Evolutionary conservation across 2,113 vertebrate genomes (phyloP).

Genomic region (Dendropsophus ebraccatus): DNA sequence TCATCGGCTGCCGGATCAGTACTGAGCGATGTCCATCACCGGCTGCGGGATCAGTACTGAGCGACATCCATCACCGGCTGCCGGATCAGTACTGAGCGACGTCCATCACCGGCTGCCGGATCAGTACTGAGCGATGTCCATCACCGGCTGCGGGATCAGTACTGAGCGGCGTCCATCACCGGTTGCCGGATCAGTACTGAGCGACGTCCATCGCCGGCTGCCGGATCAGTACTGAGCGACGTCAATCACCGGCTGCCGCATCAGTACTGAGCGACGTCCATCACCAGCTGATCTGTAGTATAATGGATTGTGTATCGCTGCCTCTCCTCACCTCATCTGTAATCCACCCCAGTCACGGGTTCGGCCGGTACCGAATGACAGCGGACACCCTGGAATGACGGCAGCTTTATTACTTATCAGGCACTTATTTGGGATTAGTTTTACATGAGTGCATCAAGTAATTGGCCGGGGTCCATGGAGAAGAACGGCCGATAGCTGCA

Average conservation of each 20-base stretch:
- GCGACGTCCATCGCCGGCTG: too few species aligned
- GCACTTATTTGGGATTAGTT: conserved; percentile 56
- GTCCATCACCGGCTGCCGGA: conserved; percentile 76
- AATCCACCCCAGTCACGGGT: conserved; percentile 44
- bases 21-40: too few species aligned
- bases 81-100: conserved; percentile 77
- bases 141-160: conserved; percentile 76
- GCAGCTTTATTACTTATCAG: conserved; percentile 57
- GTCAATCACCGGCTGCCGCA: conserved; percentile 76
- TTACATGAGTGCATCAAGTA: conserved; percentile 44
- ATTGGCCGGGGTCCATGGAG: conserved; percentile 55
- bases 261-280: conserved; percentile 69
- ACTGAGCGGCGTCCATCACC: too few species aligned
- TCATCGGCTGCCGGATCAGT: conserved; percentile 77
- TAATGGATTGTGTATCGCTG: conserved; percentile 54
- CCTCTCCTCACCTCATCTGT: conserved; percentile 33
- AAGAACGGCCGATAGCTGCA: conserved; percentile 42
- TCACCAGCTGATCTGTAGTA: neutral
- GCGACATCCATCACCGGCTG: too few species aligned
- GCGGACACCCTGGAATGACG: conserved; percentile 56
- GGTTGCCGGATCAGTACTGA: conserved; percentile 77
- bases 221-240: conserved; percentile 77
- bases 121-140: too few species aligned
- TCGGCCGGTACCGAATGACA: conserved; percentile 35
- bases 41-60: conserved; percentile 77